phyloP scores from a whole-genome alignment of 1,140 invertebrate species.

The Drosophila kanapiae region DNA sequence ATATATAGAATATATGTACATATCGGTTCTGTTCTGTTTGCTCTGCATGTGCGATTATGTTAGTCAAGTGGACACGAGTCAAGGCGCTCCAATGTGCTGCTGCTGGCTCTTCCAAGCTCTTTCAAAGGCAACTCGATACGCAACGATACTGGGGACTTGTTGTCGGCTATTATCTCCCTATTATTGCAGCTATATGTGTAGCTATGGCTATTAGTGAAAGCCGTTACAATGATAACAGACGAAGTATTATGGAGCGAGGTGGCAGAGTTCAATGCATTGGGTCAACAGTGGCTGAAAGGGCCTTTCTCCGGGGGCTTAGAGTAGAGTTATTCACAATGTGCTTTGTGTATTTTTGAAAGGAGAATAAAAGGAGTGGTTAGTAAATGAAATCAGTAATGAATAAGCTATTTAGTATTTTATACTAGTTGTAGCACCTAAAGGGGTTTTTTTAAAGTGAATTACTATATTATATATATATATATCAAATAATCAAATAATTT shows the following conservation, averaged over 20 bases:
- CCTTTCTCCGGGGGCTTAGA: slow-evolving; percentile 28
- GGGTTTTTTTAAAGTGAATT: no score
- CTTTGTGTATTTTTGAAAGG: neutral
- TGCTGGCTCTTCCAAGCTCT: slow-evolving; percentile 45
- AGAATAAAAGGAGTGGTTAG: neutral
- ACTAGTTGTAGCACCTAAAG: no score
- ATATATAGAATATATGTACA: slow-evolving; percentile 8
- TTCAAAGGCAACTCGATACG: slow-evolving; percentile 76
- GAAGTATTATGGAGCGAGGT: slow-evolving; percentile 56
- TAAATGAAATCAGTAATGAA: neutral
- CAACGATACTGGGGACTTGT: slow-evolving; percentile 49
- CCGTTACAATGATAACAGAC: slow-evolving; percentile 67
- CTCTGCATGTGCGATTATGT: slow-evolving; percentile 52
- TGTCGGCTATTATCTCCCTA: slow-evolving; percentile 36
- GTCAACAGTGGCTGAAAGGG: slow-evolving; percentile 33
- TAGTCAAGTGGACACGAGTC: slow-evolving; percentile 75
- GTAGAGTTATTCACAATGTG: slow-evolving; percentile 14
- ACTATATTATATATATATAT: no score
- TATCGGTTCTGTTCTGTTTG: neutral
- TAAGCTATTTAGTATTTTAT: no score
- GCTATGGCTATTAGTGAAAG: slow-evolving; percentile 67
- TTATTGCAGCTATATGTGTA: slow-evolving; percentile 36
- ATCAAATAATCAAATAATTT: no score
- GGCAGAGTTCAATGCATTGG: slow-evolving; percentile 66
- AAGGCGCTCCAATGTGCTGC: slow-evolving; percentile 67